Conservation (phyloP, 1,140 invertebrate species). For the Hyphantria cunea region DNA sequence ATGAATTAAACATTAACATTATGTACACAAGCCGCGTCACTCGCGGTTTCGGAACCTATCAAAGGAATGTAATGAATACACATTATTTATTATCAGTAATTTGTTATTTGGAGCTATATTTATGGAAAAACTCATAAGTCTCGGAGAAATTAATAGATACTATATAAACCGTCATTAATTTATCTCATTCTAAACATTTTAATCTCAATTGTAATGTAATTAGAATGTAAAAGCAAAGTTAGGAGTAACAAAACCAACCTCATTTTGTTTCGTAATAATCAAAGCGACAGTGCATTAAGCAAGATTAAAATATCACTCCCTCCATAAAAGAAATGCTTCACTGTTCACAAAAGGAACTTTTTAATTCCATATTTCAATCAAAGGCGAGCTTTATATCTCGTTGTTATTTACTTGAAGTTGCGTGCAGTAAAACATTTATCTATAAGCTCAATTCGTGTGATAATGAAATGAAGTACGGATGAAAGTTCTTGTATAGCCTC, state of each 20-base stretch:
- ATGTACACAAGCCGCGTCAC: slow-evolving; percentile 10
- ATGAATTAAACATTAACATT: slow-evolving; percentile 35
- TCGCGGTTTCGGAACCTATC: background rate
- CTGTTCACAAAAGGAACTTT: background rate
- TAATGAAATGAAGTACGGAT: too few relatives aligned
- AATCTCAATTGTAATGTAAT: background rate
- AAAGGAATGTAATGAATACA: slow-evolving; percentile 11
- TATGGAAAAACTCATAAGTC: too few relatives aligned
- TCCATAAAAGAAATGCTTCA: background rate
- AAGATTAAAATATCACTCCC: background rate
- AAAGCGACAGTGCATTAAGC: background rate
- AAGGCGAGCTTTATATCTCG: background rate
- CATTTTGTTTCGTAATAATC: background rate
- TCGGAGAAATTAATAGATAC: too few relatives aligned
- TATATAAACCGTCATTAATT: background rate
- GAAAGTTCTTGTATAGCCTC: too few relatives aligned
- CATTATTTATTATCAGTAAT: background rate
- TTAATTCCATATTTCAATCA: background rate
- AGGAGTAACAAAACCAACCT: background rate
- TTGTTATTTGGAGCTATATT: too few relatives aligned
- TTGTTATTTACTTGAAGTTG: too few relatives aligned
- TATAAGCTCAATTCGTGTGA: too few relatives aligned
- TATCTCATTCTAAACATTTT: background rate
- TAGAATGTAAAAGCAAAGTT: background rate
- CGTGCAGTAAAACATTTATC: too few relatives aligned